Evolutionary conservation across 2,797 vertebrate genomes (phyloP), one percentile per base, ranked within the genome.

Genomic region (Acropternis orthonyx): DNA sequence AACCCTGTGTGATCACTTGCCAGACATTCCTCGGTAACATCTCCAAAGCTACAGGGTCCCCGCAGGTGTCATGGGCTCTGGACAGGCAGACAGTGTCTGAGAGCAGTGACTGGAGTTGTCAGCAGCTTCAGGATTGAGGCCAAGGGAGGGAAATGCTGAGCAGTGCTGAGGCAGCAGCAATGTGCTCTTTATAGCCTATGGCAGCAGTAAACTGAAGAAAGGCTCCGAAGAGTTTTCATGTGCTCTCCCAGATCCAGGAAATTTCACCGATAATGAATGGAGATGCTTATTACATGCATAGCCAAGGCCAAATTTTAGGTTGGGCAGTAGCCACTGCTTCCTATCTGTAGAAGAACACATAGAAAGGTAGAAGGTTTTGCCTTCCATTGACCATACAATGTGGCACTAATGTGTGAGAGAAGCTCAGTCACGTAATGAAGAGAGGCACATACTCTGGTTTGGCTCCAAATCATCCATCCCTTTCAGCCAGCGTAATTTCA

Each of bases 381-480:
- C 28, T 67, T 87, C 21, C 24, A 22, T 4, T 74, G 49, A n/a
- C n/a, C 15, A 34, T 52, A 7, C 20, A 52, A 87, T 27, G 10
- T 75, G 51, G 37, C 5, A 72, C 24, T 61, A 68, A 74, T 6
- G 4, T 23, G 23, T 32, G 32, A 78, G 11, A 76, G 28, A 55
- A 81, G 73, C 13, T 68, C 19, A 30, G 49, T 20, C 21, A 36
- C 81, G 71, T 83, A 56, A 68, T 36, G 37, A 75, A 37, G 28
- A 26, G 21, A 58, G 34, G 39, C 13, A 52, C 44, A 3, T 44
- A 27, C 2, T 30, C 27, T 82, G 8, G 22, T 56, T 61, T 77
- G 48, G 24, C 19, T 92, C 39, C 0, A 0, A 77, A 71, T 46
- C 6, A 71, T 26, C 23, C 1, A 1, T 18, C 13, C 16, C 30